Conservation (phyloP, 2,888 invertebrate species). For the Cerceris rybyensis region DNA sequence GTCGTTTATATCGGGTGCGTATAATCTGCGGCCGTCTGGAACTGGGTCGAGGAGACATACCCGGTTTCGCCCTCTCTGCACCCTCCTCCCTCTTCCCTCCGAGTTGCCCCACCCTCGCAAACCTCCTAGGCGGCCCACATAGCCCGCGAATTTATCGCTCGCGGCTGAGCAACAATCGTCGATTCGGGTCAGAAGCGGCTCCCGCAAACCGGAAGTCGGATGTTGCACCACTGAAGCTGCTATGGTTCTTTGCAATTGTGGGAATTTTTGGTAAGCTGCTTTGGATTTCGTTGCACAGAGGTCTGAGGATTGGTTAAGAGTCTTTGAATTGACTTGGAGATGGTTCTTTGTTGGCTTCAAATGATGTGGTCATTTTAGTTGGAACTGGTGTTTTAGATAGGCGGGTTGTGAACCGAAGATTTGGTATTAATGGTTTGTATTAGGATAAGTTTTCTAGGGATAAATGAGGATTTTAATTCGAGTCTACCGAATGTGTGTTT, state of each 20-base stretch:
- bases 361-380: no score
- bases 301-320: no score
- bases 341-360: no score
- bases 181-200: slow-evolving; percentile 66
- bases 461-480: no score
- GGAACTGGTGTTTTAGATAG: no score
- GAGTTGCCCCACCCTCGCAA: background rate
- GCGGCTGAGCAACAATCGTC: slow-evolving; percentile 68
- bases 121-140: slow-evolving; percentile 39
- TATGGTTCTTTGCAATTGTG: slow-evolving; percentile 7
- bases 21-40: slow-evolving; percentile 55
- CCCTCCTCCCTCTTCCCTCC: slow-evolving; percentile 6
- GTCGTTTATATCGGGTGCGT: slow-evolving; percentile 58
- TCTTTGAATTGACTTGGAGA: no score
- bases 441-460: no score
- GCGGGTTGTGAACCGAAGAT: no score
- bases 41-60: slow-evolving; percentile 68
- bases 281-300: background rate
- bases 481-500: no score
- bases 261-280: background rate
- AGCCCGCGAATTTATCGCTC: slow-evolving; percentile 66
- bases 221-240: slow-evolving; percentile 18
- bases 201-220: slow-evolving; percentile 51
- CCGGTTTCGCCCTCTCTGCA: slow-evolving; percentile 31
- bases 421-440: no score